A percentile compares a stretch with the other conserved stretches of the same genome.
Conservation (phyloP, 2,797 vertebrate species). For the Gymnothorax javanicus region DNA sequence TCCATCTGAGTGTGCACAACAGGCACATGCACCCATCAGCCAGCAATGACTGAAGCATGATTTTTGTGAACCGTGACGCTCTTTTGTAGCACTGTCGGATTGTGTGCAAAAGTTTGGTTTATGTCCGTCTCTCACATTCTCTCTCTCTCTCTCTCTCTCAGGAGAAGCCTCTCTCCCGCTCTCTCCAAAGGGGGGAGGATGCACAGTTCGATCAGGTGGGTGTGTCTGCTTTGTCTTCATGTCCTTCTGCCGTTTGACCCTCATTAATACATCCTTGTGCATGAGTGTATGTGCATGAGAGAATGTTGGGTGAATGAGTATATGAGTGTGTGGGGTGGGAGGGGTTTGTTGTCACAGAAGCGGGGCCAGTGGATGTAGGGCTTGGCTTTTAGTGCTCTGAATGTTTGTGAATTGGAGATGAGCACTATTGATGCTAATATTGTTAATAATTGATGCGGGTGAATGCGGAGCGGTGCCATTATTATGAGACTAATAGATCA, state of each 20-base stretch:
- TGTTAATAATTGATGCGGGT: background rate
- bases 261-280: background rate
- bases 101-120: background rate
- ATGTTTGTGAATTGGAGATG: background rate
- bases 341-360: no score
- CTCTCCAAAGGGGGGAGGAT: constrained; percentile 98
- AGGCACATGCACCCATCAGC: no score
- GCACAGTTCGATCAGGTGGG: constrained; percentile 99
- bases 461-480: background rate
- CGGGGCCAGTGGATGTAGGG: background rate
- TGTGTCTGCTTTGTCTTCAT: constrained; percentile 1
- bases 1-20: no score
- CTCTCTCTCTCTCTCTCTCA: constrained; percentile 50
- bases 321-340: background rate
- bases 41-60: no score
- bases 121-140: background rate
- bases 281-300: background rate
- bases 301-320: background rate
- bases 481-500: background rate
- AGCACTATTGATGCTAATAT: background rate
- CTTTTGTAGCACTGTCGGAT: no score
- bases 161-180: constrained; percentile 96
- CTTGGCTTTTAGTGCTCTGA: background rate
- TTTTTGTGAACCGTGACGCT: no score
- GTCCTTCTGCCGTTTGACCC: background rate